Conservation (phyloP, 2,113 vertebrate genomes). For the Ptilonorhynchus violaceus region DNA sequence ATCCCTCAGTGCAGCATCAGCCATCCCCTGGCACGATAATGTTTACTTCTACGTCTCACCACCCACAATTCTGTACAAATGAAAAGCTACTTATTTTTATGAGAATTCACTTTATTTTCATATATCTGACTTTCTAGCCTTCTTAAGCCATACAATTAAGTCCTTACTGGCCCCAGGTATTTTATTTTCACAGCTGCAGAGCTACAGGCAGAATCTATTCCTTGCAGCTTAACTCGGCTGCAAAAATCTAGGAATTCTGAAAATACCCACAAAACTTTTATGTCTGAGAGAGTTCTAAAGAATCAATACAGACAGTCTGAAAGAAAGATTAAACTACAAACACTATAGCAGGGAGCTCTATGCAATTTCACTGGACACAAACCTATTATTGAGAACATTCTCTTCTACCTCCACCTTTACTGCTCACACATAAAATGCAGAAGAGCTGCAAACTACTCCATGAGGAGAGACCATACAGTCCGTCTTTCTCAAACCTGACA, state of each 20-base stretch:
- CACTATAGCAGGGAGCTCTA: background rate
- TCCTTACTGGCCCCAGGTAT: background rate
- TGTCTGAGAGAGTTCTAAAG: background rate
- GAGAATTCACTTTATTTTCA: background rate
- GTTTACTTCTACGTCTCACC: background rate
- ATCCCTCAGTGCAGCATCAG: background rate
- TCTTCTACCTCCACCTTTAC: background rate
- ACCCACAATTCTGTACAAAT: background rate
- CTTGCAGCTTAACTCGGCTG: background rate
- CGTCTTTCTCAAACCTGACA: background rate
- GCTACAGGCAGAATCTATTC: background rate
- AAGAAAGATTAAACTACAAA: background rate
- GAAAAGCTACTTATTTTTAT: background rate
- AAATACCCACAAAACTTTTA: background rate
- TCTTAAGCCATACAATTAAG: background rate
- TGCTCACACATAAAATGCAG: background rate
- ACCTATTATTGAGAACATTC: background rate
- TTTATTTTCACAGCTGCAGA: background rate
- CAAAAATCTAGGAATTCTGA: background rate
- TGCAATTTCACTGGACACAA: background rate
- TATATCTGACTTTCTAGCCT: background rate
- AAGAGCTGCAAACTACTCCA: background rate
- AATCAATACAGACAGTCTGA: background rate
- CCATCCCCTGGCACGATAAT: rapidly evolving
- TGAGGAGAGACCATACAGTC: background rate